Evolutionary conservation across 1,140 invertebrate species (phyloP), one percentile per base, ranked within the genome.

Genomic region (Ooceraea biroi): DNA sequence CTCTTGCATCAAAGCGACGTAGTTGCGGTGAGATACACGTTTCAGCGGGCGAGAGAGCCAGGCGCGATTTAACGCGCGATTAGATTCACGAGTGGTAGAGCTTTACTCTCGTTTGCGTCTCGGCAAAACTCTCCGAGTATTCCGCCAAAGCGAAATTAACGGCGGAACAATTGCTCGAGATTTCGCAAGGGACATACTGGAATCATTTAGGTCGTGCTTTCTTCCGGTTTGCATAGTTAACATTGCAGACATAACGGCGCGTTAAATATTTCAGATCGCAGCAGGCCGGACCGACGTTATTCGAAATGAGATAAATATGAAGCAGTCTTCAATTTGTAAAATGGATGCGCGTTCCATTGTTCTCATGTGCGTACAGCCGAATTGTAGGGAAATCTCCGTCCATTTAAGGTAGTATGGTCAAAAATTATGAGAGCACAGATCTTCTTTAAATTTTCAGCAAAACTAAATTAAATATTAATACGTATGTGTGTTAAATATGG

Each of bases 61-160:
- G 30, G 36, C 57, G 25, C 76, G 65, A 80, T 80, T 80, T 80
- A 80, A 17, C 57, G 36, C 52, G n/a, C 50, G 76, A 78, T 78
- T 69, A 78, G 76, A 78, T 68, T 78, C 69, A 17, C 25, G n/a
- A n/a, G 22, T 19, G 44, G 52, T 69, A 19, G 36, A 80, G 11
- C 52, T 80, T 71, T 71, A 57, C 36, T 78, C n/a, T n/a, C 22
- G 68, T 55, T 69, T 22, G 11, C n/a, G 57, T 69, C 57, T 57
- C 50, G 17, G 17, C 46, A 48, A 58, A 41, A 80, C 25, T 57
- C 2, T 22, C 19, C 25, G 44, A 58, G 41, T 80, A 17, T 71
- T 80, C 19, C 19, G 44, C 57, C 19, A 22, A 44, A 46, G 12
- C 50, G 1, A 7, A 30, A 46, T 71, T 46, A 57, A 25, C 44